These are phyloP conservation scores for Micromesistius poutassou DNA, from an alignment of 2,797 vertebrate genomes.

Conservation along the genomic window DNA sequence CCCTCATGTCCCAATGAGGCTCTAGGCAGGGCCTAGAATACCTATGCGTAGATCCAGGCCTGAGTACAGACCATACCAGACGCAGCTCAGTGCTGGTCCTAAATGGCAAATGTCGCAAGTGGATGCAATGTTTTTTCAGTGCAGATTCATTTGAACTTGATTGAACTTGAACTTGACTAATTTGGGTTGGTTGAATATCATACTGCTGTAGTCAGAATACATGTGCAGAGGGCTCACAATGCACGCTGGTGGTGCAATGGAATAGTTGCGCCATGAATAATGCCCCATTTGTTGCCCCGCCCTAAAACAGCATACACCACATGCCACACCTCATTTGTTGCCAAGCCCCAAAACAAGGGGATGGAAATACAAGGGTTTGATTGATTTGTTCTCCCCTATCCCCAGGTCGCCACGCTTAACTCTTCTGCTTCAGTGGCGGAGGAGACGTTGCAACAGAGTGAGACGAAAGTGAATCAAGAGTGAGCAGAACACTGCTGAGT, in stretches of 20 bases:
- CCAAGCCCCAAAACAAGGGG: neutral
- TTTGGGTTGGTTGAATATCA: neutral
- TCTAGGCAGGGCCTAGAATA: too few relatives aligned
- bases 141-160: neutral
- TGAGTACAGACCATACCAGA: neutral
- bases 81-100: neutral
- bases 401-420: conserved; percentile 66
- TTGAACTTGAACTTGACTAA: too few relatives aligned
- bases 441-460: conserved; percentile 87
- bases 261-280: too few relatives aligned
- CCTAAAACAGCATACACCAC: neutral
- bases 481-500: conserved; percentile 7
- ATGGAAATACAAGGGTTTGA: neutral
- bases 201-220: neutral
- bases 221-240: neutral
- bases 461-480: conserved; percentile 81
- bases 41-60: too few relatives aligned
- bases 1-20: too few relatives aligned
- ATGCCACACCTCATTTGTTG: neutral
- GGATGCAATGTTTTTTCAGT: neutral
- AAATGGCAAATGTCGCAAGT: neutral
- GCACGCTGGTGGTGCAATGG: neutral
- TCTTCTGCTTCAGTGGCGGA: conserved; percentile 83
- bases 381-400: neutral
- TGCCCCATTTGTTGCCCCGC: too few relatives aligned